phyloP scores from a whole-genome alignment of 2,113 vertebrate species.

The Indicator indicator region DNA sequence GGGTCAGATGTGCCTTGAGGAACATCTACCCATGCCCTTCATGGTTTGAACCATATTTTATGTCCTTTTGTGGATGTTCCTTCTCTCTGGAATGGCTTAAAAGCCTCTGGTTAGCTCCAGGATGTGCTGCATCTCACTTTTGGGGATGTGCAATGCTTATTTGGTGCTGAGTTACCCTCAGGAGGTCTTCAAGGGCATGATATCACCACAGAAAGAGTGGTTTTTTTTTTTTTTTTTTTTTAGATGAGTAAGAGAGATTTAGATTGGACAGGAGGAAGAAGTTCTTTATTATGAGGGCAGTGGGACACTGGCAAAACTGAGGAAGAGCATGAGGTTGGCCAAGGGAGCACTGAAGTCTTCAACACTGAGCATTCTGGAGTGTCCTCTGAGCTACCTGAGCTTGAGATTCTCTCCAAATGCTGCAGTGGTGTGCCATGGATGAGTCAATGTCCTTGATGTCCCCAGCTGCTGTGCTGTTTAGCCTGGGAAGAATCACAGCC shows the following conservation, averaged over 20 bases:
- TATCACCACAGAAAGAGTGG: not conserved
- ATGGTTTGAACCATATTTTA: rapidly evolving
- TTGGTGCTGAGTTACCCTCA: not conserved
- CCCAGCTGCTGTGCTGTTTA: not conserved
- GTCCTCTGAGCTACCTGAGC: not conserved
- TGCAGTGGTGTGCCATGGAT: not conserved
- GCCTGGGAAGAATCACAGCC: too few relatives aligned
- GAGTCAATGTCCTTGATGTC: not conserved
- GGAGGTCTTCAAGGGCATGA: not conserved
- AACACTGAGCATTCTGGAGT: rapidly evolving
- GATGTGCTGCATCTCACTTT: too few relatives aligned
- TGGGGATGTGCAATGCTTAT: rapidly evolving
- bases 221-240: too few relatives aligned
- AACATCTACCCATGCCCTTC: not conserved
- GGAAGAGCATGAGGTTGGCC: not conserved
- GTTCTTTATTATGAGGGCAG: not conserved
- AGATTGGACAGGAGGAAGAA: too few relatives aligned
- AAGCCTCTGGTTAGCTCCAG: not conserved
- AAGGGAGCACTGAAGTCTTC: not conserved
- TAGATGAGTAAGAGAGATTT: too few relatives aligned
- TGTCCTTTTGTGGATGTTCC: not conserved
- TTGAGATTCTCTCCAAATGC: not conserved
- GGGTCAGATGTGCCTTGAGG: rapidly evolving
- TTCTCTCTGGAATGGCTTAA: not conserved
- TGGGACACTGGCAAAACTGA: not conserved